Base-by-base conservation (phyloP, 2,888 invertebrate species). In the Pasiphila rectangulata region DNA sequence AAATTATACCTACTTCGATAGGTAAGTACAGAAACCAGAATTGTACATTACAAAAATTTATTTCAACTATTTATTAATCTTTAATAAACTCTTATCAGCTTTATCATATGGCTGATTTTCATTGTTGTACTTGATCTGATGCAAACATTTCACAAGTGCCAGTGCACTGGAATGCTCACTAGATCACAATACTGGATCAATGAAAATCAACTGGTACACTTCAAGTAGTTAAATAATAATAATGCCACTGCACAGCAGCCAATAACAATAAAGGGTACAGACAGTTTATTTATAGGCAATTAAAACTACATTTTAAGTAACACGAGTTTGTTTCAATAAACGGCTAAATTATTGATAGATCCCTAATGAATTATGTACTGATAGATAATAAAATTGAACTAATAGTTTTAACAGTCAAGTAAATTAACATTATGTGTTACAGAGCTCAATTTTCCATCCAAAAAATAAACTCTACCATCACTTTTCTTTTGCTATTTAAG, bases 31-130 rank as follows among this genome's bases (percentile, higher is more conserved):
- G 9, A 46, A 42, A 42, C 35, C 4, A 30, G 10, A 40, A 30
- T 10, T 12, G 21, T 58, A 77, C 71, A 75, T 80, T 83, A 83
- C 75, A 83, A 84, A 79, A 81, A 73, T 83, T 84, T 84, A 82
- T 80, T 84, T 77, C 69, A 75, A 80, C 77, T 80, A 45, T 41
- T 20, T 48, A 82, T 72, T 55, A 74, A 74, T 75, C 69, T 79
- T 67, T 72, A 70, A 74, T 79, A 74, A 72, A 70, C 66, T 71
- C 67, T 71, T 67, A 75, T 71, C 74, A 75, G 73, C 60, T 44
- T 76, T 70, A 48, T 43, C 43, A 23, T 47, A 19, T 38, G 36
- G 23, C 36, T 36, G 36, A 36, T 23, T 24, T 36, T 36, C 9
- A 9, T 21, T 35, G 12, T 20, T 4, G 25, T 29, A 15, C 7